These are phyloP conservation scores for Perca schrenkii DNA, from an alignment of 2,113 vertebrate genomes.

Conservation along the genomic window DNA sequence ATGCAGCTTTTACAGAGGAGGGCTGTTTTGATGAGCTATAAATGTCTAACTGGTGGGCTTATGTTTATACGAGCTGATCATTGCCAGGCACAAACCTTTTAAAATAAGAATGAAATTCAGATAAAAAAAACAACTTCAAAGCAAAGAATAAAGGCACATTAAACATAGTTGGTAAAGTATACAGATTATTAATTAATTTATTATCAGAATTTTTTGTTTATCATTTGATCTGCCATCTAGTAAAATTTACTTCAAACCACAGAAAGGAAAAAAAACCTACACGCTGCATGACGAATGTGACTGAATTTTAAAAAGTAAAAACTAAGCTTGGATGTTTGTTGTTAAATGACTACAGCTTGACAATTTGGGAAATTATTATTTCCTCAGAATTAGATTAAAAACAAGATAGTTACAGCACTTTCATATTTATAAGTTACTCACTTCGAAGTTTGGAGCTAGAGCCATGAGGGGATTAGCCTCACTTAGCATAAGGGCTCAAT, in stretches of 20 bases:
- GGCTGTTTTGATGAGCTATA: slow-evolving; percentile 3
- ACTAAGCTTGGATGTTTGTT: too few relatives aligned
- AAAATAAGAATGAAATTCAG: background rate
- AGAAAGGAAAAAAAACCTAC: background rate
- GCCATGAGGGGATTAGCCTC: too few relatives aligned
- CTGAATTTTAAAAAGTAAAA: background rate
- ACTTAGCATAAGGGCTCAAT: too few relatives aligned
- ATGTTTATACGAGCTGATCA: background rate
- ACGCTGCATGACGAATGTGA: background rate
- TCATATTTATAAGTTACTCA: too few relatives aligned
- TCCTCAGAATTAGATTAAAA: too few relatives aligned
- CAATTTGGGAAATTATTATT: too few relatives aligned
- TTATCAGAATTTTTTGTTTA: background rate
- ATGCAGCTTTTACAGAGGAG: background rate
- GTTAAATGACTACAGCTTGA: too few relatives aligned
- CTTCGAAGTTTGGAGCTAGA: too few relatives aligned
- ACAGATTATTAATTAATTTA: background rate
- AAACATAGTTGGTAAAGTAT: background rate
- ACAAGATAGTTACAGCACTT: too few relatives aligned
- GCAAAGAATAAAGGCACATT: background rate
- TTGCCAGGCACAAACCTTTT: background rate
- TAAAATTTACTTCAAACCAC: background rate
- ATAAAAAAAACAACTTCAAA: background rate
- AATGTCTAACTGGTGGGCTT: background rate
- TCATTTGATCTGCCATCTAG: background rate